Base-by-base conservation (phyloP, 2,797 vertebrate genomes). In the Megalops cyprinoides region DNA sequence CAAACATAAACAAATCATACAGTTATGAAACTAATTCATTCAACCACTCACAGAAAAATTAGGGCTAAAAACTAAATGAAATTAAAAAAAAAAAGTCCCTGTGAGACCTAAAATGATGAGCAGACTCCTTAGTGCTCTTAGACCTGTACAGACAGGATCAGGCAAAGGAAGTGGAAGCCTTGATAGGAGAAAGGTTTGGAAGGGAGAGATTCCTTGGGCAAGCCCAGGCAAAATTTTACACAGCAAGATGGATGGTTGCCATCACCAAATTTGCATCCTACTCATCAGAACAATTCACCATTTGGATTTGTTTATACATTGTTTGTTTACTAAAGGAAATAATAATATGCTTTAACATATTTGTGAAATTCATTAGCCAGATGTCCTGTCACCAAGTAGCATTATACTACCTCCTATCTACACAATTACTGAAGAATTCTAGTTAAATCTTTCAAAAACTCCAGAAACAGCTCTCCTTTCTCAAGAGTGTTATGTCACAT, bases 141-240 rank as follows among this genome's bases (percentile, higher is more conserved):
- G 67, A 42, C 42, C 25, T n/a, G 39, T 39, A 71, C 39, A 44
- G 14, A 20, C 7, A 44, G 39, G 67, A 71, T 71, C 39, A n/a
- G 37, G 18, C 37, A 44, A 42, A 20, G 44, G 67, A 20, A 10
- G 37, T 71, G 67, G 60, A 65, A 31, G n/a, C n/a, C n/a, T n/a
- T n/a, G n/a, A n/a, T n/a, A n/a, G n/a, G n/a, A n/a, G n/a, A n/a
- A n/a, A n/a, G n/a, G n/a, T n/a, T n/a, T n/a, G 62, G 62, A 44
- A 71, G 67, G 67, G 37, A n/a, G n/a, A n/a, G 37, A 42, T 71
- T 71, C 67, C 67, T 39, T 44, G 20, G 67, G 67, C 37, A 71
- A 71, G 37, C 37, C 39, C 67, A 71, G 37, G 42, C 67, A 71
- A 31, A 44, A 39, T 71, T 71, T 71, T 34, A 42, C 23, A 71